Evolutionary conservation across 2,113 vertebrate species (phyloP), one percentile per base, ranked within the genome.

Genomic region (Aix galericulata): DNA sequence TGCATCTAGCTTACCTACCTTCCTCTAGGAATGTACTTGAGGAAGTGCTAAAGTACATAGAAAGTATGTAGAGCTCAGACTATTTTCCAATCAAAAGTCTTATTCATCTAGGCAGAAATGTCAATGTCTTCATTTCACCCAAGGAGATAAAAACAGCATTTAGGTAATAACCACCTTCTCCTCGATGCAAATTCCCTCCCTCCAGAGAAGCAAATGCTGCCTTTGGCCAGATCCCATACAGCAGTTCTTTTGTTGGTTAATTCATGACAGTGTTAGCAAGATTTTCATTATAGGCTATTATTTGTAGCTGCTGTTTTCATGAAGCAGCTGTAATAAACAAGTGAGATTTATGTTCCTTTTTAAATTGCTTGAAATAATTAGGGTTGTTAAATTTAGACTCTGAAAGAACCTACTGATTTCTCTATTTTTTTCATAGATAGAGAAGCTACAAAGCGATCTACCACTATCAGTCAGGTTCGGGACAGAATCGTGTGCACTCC

Each of bases 281-380:
- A 79, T 85, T 93, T 96, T 94, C 81, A 89, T 96, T 86, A 87
- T 1, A 69, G 53, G 58, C 27, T 59, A 63, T 94, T 92, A 96
- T 95, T 89, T 85, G 67, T 89, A 89, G 88, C 83, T 93, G 62
- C 93, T 91, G 77, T 86, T 92, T 94, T 73, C 69, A 88, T 79
- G 77, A 88, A 91, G 44, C 69, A 91, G 85, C 80, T 81, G 73
- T 92, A 95, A 93, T 93, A 95, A 94, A 88, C 79, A 88, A 86
- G 64, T 0, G 36, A 84, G 83, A 95, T 92, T 86, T 93, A 92
- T 85, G 58, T 63, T 92, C 40, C 53, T 85, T 91, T 93, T 63
- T 1, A 88, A 86, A 82, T 73, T 44, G 78, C 71, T 85, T 73
- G 69, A 82, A 92, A 94, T 94, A 84, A 95, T 69, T 69, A 89